phyloP scores from a whole-genome alignment of 2,888 invertebrate species.

The Clivina fossor region DNA sequence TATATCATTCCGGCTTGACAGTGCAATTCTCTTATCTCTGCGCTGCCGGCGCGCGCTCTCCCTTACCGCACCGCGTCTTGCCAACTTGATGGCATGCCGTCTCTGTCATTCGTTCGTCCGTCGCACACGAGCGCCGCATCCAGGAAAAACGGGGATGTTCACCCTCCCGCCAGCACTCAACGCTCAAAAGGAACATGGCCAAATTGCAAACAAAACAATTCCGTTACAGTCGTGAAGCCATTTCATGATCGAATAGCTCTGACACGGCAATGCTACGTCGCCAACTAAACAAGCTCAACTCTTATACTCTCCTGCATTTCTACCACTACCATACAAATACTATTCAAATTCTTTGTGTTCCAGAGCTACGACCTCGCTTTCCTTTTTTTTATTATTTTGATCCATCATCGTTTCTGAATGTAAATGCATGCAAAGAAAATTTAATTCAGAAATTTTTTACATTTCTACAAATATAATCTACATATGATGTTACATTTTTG shows the following conservation, averaged over 20 bases:
- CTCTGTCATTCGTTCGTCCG: constrained; percentile 1
- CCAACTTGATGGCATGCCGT: no score
- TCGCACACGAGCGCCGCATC: constrained; percentile 5
- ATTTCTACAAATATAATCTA: no score
- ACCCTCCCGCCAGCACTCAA: constrained; percentile 13
- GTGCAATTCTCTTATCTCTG: constrained; percentile 86
- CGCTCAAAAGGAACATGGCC: constrained; percentile 41
- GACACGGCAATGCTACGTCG: constrained; percentile 9
- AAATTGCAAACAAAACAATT: constrained; percentile 53
- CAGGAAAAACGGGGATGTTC: constrained; percentile 29
- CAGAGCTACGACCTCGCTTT: no score
- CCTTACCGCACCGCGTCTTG: constrained; percentile 60
- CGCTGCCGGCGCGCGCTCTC: constrained; percentile 58
- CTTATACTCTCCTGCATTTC: no score
- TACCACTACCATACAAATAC: no score
- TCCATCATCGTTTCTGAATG: constrained; percentile 19
- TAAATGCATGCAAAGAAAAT: constrained; percentile 23
- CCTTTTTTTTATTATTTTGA: constrained; percentile 1
- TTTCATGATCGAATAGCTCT: constrained; percentile 46
- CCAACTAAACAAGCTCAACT: constrained; percentile 9
- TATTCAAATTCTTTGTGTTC: no score
- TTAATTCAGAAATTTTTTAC: constrained; percentile 18
- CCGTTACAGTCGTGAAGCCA: constrained; percentile 42
- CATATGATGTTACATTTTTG: no score
- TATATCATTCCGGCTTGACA: constrained; percentile 88